Evolutionary conservation across 2,797 vertebrate genomes (phyloP).

Genomic region (Acomys russatus): DNA sequence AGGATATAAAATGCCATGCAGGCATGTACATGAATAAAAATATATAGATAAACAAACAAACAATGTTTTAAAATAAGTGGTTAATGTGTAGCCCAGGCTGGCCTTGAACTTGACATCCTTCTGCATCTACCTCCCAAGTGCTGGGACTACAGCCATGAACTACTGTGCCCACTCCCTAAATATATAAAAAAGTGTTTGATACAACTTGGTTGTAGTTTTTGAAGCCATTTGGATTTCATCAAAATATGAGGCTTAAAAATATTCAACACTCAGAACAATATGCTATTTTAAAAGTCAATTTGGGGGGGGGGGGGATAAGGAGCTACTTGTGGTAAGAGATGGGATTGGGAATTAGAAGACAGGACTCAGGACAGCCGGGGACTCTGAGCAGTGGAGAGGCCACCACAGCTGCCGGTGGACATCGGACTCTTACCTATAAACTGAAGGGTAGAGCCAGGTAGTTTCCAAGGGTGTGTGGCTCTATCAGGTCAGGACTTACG

Average conservation of each 20-base stretch:
- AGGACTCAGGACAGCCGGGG: neutral
- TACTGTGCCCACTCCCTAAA: neutral
- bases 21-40: neutral
- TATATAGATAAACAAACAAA: neutral
- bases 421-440: neutral
- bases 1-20: neutral
- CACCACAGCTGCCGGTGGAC: neutral
- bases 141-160: neutral
- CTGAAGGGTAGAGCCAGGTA: neutral
- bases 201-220: slow-evolving; percentile 32
- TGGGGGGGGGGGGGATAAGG: neutral
- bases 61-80: neutral
- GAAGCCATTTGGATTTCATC: slow-evolving; percentile 43
- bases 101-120: neutral
- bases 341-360: neutral
- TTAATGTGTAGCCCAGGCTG: neutral
- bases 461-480: neutral
- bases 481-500: neutral
- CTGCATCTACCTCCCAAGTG: neutral
- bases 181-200: neutral
- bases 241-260: neutral
- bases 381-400: neutral
- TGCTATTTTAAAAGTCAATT: slow-evolving; percentile 36
- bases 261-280: neutral
- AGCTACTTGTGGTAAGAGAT: neutral